Base-by-base conservation (phyloP, 2,888 invertebrate genomes). In the Acronicta alni region DNA sequence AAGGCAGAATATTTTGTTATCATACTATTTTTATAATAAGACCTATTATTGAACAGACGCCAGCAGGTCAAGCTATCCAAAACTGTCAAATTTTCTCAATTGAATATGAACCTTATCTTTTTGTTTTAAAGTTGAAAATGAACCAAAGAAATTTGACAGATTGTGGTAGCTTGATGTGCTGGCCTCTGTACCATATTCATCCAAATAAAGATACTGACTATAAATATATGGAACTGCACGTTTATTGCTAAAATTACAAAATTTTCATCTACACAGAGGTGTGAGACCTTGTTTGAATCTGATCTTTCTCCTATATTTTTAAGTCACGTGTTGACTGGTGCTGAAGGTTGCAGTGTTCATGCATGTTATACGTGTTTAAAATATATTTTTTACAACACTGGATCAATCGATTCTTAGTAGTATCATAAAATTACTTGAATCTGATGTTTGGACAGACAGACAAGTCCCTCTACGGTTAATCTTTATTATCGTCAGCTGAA, bases 301-400 rank as follows among this genome's bases (percentile, higher is more conserved):
- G 52, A 44, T 63, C 51, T 54, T 62, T 65, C 52, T 57, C 46
- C 43, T 44, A 35, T 56, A 44, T 46, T 16, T 39, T 57, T 57
- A 15, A 51, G 59, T 62, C 68, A 68, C 53, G 48, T 68, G 68
- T 44, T 67, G 30, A 39, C 38, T 60, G 51, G 30, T 43, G 32
- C 47, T 45, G 46, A 62, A 71, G 57, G 60, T 57, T 67, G 44
- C 46, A 30, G 43, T 49, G 49, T 35, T 26, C 26, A 26, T 55
- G 32, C 37, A 56, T 69, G 43, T 41, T 48, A 59, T 48, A 68
- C 68, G 57, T 69, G 67, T 52, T 48, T 54, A 57, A 61, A 57
- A 20, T 70, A 55, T 48, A 53, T 70, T 72, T 72, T 55, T 62
- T 57, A 55, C 54, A 57, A 61, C 42, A 61, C 39, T 57, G 45